A percentile compares a stretch with the other conserved stretches of the same genome.
phyloP scores from a whole-genome alignment of 1,140 invertebrate genomes.

The Thrips palmi region DNA sequence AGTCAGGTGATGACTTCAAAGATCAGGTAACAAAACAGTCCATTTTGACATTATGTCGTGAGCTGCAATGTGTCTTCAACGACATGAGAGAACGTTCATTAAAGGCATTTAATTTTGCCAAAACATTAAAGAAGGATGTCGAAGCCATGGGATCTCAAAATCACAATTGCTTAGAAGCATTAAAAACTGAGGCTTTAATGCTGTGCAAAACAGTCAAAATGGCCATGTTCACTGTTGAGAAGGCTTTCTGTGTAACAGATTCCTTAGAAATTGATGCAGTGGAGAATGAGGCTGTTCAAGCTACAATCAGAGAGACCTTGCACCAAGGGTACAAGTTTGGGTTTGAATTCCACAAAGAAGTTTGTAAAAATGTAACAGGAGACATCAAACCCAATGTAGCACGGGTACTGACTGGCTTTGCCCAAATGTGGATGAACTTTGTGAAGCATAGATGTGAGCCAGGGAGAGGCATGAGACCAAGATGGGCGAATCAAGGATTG shows the following conservation, averaged over 20 bases:
- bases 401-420: conserved; percentile 47
- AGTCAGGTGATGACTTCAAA: no score
- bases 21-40: no score
- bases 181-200: neutral
- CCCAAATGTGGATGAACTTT: conserved; percentile 74
- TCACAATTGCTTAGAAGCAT: no score
- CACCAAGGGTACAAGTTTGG: conserved; percentile 76
- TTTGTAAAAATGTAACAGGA: conserved; percentile 38
- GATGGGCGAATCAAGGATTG: conserved; percentile 70
- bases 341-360: conserved; percentile 75
- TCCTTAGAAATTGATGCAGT: conserved; percentile 29
- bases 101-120: no score
- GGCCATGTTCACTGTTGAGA: no score
- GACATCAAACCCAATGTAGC: conserved; percentile 24
- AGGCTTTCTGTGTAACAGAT: conserved; percentile 26
- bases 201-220: no score
- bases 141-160: no score
- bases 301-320: conserved; percentile 56
- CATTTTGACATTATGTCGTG: no score
- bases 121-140: no score
- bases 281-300: conserved; percentile 31
- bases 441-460: conserved; percentile 61
- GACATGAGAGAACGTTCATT: no score
- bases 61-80: no score
- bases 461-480: conserved; percentile 59